A percentile compares a stretch with the other conserved stretches of the same genome.
These are phyloP conservation scores for Toxotes jaculatrix DNA, from an alignment of 2,113 vertebrate genomes.

Conservation along the genomic window DNA sequence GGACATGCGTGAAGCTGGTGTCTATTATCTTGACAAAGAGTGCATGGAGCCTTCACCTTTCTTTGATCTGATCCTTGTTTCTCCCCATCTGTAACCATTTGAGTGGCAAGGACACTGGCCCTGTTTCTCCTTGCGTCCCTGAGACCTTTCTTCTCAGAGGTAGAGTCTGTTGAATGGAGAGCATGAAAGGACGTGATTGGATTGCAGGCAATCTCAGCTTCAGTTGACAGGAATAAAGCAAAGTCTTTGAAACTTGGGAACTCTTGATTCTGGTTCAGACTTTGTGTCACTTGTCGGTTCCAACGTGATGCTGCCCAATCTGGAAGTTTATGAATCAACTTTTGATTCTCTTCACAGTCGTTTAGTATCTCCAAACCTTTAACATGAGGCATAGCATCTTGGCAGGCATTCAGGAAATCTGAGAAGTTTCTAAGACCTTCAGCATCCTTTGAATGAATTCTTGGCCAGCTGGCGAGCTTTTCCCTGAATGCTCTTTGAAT, in stretches of 20 bases:
- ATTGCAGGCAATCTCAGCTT: constrained; percentile 14
- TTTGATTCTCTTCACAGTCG: not conserved
- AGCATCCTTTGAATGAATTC: constrained; percentile 6
- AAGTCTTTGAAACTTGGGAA: constrained; percentile 15
- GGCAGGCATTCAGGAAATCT: constrained; percentile 1
- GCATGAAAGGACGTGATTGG: not conserved
- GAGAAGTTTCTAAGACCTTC: not conserved
- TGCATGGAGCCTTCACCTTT: accelerated
- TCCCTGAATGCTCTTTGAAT: constrained; percentile 11
- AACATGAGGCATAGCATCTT: not conserved
- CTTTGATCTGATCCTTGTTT: not conserved
- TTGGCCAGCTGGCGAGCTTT: not conserved
- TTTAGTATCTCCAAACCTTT: not conserved
- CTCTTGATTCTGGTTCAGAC: not conserved
- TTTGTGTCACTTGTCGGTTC: constrained; percentile 6
- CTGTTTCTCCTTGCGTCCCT: not conserved
- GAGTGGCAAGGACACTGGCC: not conserved
- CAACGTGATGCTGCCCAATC: constrained; percentile 1
- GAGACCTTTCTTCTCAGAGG: not conserved
- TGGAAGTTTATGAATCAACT: not conserved
- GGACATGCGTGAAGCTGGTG: not conserved
- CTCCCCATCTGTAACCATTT: not conserved
- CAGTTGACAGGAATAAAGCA: not conserved
- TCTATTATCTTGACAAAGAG: not conserved
- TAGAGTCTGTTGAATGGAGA: not conserved